Percentiles rank a stretch among this genome's conserved stretches.
These are phyloP conservation scores for Myocastor coypus DNA, from an alignment of 2,113 vertebrate species.

Conservation along the genomic window DNA sequence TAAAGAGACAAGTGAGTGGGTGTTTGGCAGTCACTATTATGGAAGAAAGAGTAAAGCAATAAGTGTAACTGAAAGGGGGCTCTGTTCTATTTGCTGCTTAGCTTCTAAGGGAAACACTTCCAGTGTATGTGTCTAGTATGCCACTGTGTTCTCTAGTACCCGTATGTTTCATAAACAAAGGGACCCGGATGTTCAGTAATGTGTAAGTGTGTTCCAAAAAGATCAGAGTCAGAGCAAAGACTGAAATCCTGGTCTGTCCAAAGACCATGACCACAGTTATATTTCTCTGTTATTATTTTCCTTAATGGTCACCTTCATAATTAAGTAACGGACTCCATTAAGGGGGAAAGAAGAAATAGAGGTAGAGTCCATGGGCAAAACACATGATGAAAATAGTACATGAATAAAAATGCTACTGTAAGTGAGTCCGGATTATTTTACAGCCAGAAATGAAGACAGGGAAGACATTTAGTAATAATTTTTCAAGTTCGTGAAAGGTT, in stretches of 20 bases:
- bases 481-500: constrained; percentile 3
- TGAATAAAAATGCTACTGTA: constrained; percentile 11
- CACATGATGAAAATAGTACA: not conserved
- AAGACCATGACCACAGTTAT: not conserved
- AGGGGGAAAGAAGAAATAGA: not conserved
- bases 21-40: not conserved
- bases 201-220: not conserved
- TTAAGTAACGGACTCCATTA: not conserved
- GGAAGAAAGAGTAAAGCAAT: not conserved
- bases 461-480: constrained; percentile 35
- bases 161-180: not conserved
- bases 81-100: not conserved
- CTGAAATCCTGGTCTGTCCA: not conserved
- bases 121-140: too few relatives aligned
- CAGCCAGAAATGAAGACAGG: not conserved
- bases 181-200: not conserved
- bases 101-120: not conserved
- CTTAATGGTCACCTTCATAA: not conserved
- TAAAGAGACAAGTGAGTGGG: not conserved
- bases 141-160: not conserved
- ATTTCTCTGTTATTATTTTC: not conserved
- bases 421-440: not conserved
- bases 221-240: not conserved
- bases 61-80: not conserved
- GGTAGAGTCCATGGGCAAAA: not conserved